Evolutionary conservation across 2,888 invertebrate species (phyloP).

Genomic region (Cheilosia scutellata): DNA sequence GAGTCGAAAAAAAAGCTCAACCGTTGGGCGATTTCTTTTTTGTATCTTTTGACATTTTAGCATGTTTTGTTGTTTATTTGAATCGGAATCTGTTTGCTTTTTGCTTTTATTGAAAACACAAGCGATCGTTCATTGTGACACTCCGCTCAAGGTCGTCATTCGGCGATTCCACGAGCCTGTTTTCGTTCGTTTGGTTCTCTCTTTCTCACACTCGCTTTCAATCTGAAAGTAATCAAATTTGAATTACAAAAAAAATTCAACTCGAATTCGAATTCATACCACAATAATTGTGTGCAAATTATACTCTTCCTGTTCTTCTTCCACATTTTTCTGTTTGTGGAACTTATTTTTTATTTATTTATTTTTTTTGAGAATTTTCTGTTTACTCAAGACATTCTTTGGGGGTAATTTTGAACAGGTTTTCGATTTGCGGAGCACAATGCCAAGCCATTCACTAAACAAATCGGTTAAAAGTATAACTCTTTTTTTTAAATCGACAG

Average conservation of each 20-base stretch:
- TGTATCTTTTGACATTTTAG: constrained; percentile 53
- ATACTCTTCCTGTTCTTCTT: constrained; percentile 34
- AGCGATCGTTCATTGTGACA: constrained; percentile 45
- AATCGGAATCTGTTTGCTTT: constrained; percentile 2
- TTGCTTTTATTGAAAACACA: constrained; percentile 19
- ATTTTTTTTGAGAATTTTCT: constrained; percentile 2
- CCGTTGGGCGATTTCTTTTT: constrained; percentile 27
- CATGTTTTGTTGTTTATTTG: constrained; percentile 10
- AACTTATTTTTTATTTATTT: background rate
- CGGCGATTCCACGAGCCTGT: constrained; percentile 25
- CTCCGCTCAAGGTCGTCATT: constrained; percentile 48
- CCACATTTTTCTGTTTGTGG: background rate
- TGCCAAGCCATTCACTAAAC: constrained; percentile 28
- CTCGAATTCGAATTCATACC: background rate
- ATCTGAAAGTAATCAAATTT: constrained; percentile 36
- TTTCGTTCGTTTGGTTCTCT: constrained; percentile 7
- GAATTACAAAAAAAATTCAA: constrained; percentile 26
- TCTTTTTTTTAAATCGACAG: constrained; percentile 10
- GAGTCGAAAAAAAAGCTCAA: constrained; percentile 26
- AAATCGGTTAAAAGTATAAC: constrained; percentile 10
- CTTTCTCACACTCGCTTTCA: constrained; percentile 1
- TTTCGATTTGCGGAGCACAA: constrained; percentile 13
- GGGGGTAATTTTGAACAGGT: constrained; percentile 16
- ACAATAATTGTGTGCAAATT: constrained; percentile 30
- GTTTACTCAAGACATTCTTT: constrained; percentile 4